A percentile compares a stretch with the other conserved stretches of the same genome.
phyloP scores from a whole-genome alignment of 1,140 invertebrate species.

The Psix sp. region DNA sequence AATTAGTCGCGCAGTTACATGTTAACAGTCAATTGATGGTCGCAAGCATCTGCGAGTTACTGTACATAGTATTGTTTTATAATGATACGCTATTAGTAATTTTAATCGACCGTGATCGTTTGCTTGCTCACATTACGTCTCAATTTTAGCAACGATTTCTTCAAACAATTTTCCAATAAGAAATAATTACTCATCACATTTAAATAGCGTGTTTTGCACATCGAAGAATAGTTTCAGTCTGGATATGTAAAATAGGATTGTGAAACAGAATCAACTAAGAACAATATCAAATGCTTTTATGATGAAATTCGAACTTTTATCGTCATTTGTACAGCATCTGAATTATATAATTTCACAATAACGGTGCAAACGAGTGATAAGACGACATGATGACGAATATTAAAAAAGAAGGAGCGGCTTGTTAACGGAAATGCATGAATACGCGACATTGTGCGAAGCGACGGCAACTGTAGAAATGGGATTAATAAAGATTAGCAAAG shows the following conservation, averaged over 20 bases:
- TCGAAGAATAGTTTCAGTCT: no score
- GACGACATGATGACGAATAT: not conserved
- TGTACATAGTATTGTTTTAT: slow-evolving; percentile 40
- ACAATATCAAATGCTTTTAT: no score
- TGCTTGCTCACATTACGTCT: slow-evolving; percentile 30
- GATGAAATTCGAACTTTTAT: no score
- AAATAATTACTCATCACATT: slow-evolving; percentile 11
- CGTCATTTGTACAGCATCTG: no score
- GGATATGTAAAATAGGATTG: not conserved
- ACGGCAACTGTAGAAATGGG: slow-evolving; percentile 66
- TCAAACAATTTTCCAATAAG: slow-evolving; percentile 2
- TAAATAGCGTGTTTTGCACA: slow-evolving; percentile 1
- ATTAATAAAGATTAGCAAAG: slow-evolving; percentile 76
- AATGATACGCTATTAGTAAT: slow-evolving; percentile 41
- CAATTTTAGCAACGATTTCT: slow-evolving; percentile 9
- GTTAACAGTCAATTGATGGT: slow-evolving; percentile 49
- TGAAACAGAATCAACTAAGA: no score
- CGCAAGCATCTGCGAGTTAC: slow-evolving; percentile 38
- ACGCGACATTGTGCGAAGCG: slow-evolving; percentile 19
- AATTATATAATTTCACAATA: no score
- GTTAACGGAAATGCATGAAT: slow-evolving; percentile 46
- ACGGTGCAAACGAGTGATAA: no score
- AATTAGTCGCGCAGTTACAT: slow-evolving; percentile 36
- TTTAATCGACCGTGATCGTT: slow-evolving; percentile 30
- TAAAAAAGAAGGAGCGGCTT: slow-evolving; percentile 37